phyloP scores from a whole-genome alignment of 2,888 invertebrate species.

The Stenodema calcarata region DNA sequence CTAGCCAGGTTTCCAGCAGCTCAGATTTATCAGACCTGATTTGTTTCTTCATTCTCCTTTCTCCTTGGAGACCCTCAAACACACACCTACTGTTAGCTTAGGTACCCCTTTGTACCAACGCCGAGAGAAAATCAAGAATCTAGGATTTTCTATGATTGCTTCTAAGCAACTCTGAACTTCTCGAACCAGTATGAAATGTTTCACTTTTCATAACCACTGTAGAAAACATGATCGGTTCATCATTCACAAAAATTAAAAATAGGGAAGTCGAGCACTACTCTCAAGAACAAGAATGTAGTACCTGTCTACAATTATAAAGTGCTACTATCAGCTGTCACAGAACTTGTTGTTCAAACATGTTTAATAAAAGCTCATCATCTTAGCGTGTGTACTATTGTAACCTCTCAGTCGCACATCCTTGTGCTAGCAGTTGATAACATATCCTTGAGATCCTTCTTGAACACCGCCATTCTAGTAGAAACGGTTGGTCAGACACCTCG shows the following conservation, averaged over 20 bases:
- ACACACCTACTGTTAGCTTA: not conserved
- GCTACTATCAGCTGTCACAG: not conserved
- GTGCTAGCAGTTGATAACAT: no score
- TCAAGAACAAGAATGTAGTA: not conserved
- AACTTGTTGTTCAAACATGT: not conserved
- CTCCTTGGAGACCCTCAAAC: not conserved
- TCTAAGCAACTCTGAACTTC: not conserved
- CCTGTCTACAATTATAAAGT: not conserved
- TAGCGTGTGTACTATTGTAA: not conserved
- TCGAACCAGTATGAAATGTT: not conserved
- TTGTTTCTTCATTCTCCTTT: not conserved
- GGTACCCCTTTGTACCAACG: not conserved
- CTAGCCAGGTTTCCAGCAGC: not conserved
- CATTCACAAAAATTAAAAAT: not conserved
- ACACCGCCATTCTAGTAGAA: no score
- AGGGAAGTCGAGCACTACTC: not conserved
- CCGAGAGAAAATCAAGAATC: not conserved
- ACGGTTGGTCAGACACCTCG: no score
- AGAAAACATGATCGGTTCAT: not conserved
- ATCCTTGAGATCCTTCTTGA: no score
- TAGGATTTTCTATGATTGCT: not conserved
- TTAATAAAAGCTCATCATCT: slow-evolving; percentile 13
- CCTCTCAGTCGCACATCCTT: not conserved
- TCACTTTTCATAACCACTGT: not conserved
- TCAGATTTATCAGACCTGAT: not conserved